Base-by-base conservation (phyloP, 53 echinoderm and acorn worm genomes). In the Arbacia lixula region DNA sequence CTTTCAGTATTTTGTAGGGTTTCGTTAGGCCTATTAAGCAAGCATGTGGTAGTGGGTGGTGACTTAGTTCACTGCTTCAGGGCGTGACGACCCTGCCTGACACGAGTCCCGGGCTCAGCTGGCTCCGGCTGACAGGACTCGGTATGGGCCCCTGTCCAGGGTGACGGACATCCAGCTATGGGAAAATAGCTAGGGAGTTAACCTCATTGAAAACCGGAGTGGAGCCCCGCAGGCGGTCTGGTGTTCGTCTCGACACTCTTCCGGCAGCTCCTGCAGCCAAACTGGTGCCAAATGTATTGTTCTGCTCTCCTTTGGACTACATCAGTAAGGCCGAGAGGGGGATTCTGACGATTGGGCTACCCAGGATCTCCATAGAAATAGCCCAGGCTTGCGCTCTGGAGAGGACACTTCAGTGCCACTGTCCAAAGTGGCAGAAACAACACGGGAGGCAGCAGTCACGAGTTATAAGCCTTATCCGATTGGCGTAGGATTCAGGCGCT, bases 401-500 rank as follows among this genome's bases (percentile, higher is more conserved):
- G 89, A 89, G 76, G 89, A 14, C 89, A 89, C 89, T 89, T 53
- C 89, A 89, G 85, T 76, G 49, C 71, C 20, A 26, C 9, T 34
- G 6, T 74, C 14, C 17, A 29, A 53, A 68, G 78, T 12, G 86
- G 20, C 83, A 49, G 68, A 76, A 57, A 33, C 86, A 91, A 91
- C 91, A 91, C 91, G 84, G 91, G 60, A 76, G 43, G 30, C 84
- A 91, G 68, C 87, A 91, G 91, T 91, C 46, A 89, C 84, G 58
- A 65, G 92, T 91, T 88, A 85, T 91, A 91, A 91, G 87, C 55
- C 87, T 30, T 17, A 17, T 17, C 8, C 53, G n/a, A 24, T 50
- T 85, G 46, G 68, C 52, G 30, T 32, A 31, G 12, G 5, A 39
- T 27, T 32, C 36, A 28, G 85, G 41, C 56, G 69, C 56, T 68